phyloP scores from a whole-genome alignment of 1,140 invertebrate genomes.

The Ladona fulva region DNA sequence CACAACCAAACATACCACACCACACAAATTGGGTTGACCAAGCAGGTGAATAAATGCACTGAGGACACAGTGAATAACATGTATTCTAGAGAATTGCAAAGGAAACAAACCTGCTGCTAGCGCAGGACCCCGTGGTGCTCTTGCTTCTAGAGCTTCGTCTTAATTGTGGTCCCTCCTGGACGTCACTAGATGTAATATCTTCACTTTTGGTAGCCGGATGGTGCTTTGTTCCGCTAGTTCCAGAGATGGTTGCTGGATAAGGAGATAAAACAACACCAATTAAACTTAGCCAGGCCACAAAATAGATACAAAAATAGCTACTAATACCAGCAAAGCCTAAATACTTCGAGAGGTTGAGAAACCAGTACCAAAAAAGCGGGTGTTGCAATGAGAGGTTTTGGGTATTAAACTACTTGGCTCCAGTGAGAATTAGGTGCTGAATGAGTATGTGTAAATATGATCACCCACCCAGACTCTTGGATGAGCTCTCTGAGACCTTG shows the following conservation, averaged over 20 bases:
- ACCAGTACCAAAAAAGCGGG: not conserved
- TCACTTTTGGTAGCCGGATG: not conserved
- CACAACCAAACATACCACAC: no score
- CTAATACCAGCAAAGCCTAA: not conserved
- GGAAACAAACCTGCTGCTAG: conserved; percentile 50
- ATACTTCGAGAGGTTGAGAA: not conserved
- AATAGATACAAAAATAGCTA: not conserved
- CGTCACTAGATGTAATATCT: not conserved
- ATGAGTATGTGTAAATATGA: conserved; percentile 11
- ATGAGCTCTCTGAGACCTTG: conserved; percentile 19
- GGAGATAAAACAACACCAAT: not conserved
- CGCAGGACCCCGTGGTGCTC: conserved; percentile 64
- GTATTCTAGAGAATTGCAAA: not conserved
- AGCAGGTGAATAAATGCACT: no score
- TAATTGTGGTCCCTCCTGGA: conserved; percentile 25
- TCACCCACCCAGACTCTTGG: conserved; percentile 19
- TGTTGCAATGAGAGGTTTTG: not conserved
- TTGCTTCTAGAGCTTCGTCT: conserved; percentile 36
- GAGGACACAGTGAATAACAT: no score
- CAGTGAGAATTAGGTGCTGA: not conserved
- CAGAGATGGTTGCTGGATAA: not conserved
- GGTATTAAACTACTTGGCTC: not conserved
- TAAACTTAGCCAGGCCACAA: not conserved
- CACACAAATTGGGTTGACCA: no score
- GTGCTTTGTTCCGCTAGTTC: not conserved